Base-by-base conservation (phyloP, 2,888 invertebrate genomes). In the Acrobasis suavella region DNA sequence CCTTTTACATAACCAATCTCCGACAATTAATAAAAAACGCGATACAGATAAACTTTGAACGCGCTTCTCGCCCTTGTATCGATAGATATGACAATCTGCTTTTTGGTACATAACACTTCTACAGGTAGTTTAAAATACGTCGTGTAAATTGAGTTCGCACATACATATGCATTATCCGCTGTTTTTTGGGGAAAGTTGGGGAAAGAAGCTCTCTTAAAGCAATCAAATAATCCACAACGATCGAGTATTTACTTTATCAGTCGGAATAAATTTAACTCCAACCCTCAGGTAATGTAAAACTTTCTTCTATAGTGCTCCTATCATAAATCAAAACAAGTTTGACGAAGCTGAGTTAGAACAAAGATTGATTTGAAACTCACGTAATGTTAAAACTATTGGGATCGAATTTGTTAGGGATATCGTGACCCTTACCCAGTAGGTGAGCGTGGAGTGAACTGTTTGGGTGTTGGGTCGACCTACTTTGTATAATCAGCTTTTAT, bases 401-500 rank as follows among this genome's bases (percentile, higher is more conserved):
- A 42, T 42, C 55, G 8, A 56, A 12, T 42, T 56, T 8, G 56
- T n/a, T 9, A 42, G 39, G n/a, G 39, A 56, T n/a, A 38, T 14
- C 17, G 55, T 55, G 16, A 55, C 39, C 55, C 55, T 39, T 12
- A 10, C 15, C 52, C 42, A 14, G 56, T 17, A 56, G 56, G 17
- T 42, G 32, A 37, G 17, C 14, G 39, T 42, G 46, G 17, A 56
- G n/a, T 56, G 42, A 56, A 17, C 56, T 56, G 22, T 56, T 42
- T 42, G 42, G 38, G 15, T 15, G n/a, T 55, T 38, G 38, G 56
- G 22, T 42, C 17, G 56, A 17, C 9, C 56, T 56, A 56, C 56
- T 56, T 56, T 22, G 56, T 22, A 42, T 56, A 56, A 56, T 56
- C 56, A 56, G 56, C 56, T 56, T 56, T 17, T 15, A 46, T 17